phyloP scores from a whole-genome alignment of 2,113 vertebrate species.

The Lonchura striata region DNA sequence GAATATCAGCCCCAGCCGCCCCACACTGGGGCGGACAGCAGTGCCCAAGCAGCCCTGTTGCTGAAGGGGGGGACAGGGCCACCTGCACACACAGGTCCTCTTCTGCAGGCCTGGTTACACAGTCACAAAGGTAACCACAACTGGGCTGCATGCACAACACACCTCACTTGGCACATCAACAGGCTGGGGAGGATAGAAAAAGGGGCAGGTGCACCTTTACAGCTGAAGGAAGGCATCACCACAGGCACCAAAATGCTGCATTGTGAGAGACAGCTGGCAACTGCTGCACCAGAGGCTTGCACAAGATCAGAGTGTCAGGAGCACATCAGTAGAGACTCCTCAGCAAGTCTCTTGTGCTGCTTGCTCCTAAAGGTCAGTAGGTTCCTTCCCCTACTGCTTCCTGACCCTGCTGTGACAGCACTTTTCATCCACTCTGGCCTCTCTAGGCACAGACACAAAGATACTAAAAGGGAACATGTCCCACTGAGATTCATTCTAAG shows the following conservation, averaged over 20 bases:
- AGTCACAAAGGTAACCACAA: accelerated
- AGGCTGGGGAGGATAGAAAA: not conserved
- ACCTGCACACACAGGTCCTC: not conserved
- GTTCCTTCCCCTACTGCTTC: not conserved
- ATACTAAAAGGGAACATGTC: not conserved
- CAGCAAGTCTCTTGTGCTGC: not conserved
- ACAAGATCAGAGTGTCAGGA: not conserved
- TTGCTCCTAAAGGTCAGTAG: not conserved
- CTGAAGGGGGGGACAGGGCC: not conserved
- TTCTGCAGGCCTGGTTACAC: not conserved
- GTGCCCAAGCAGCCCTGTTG: accelerated
- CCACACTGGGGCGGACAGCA: accelerated
- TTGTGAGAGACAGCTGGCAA: not conserved
- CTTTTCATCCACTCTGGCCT: not conserved
- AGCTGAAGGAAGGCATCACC: not conserved
- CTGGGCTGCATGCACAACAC: not conserved
- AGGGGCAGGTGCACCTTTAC: not conserved
- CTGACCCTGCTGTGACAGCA: not conserved
- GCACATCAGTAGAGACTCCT: not conserved
- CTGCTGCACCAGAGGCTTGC: not conserved
- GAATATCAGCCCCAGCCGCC: not conserved
- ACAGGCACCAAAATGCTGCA: not conserved
- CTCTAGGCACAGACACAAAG: not conserved
- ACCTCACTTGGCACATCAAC: not conserved
- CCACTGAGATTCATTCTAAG: not conserved